Evolutionary conservation across 2,113 vertebrate species (phyloP).

Genomic region (Acanthisitta chloris): DNA sequence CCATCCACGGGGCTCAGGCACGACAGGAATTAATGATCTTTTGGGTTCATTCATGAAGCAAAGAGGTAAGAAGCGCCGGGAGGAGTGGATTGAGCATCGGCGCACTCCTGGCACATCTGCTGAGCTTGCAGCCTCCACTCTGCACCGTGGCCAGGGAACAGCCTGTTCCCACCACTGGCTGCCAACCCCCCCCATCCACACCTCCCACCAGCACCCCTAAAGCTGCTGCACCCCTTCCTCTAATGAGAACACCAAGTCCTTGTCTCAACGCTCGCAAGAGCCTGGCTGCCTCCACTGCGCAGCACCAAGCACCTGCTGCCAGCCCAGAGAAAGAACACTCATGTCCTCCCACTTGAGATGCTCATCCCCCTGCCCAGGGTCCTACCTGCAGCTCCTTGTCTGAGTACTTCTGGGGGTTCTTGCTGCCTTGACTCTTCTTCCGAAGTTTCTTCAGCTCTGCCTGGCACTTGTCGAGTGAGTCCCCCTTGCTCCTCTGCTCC

Average conservation of each 20-base stretch:
- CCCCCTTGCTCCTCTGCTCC: constrained; percentile 92
- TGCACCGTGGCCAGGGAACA: not conserved
- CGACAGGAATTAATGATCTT: not conserved
- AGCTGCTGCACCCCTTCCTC: not conserved
- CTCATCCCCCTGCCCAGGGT: fast-evolving
- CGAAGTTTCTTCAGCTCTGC: constrained; percentile 95
- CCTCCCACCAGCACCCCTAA: not conserved
- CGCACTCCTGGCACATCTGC: not conserved
- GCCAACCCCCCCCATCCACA: not conserved
- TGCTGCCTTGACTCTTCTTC: constrained; percentile 98
- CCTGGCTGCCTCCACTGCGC: fast-evolving
- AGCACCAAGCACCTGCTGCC: fast-evolving
- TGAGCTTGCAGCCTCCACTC: not conserved
- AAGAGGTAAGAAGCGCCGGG: not conserved
- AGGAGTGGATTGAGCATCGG: not conserved
- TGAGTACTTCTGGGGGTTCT: constrained; percentile 96
- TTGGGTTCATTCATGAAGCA: not conserved
- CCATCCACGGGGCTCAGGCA: not conserved
- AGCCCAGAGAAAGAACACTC: not conserved
- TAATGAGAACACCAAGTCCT: not conserved
- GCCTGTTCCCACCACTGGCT: not conserved
- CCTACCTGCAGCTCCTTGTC: constrained; percentile 97
- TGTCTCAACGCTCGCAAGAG: fast-evolving
- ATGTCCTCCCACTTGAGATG: fast-evolving
- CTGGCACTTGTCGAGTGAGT: constrained; percentile 95